Evolutionary conservation across 2,888 invertebrate genomes (phyloP), one percentile per base, ranked within the genome.

Genomic region (Nemotelus nigrinus): DNA sequence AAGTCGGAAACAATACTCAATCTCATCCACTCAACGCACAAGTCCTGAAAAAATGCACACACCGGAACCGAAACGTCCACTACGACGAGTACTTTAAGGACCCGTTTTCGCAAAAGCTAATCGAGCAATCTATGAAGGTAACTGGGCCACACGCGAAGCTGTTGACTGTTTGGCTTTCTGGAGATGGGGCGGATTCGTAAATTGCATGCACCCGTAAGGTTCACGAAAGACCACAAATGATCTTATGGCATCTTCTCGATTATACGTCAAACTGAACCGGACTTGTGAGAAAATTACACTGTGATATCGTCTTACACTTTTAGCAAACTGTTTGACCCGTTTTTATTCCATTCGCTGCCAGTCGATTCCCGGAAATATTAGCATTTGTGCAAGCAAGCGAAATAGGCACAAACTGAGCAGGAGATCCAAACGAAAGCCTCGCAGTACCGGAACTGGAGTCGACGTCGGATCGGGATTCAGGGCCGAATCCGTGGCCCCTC

Each of bases 311-410:
- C 25, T 25, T 25, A 25, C 25, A 25, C 25, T 25, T 25, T 25
- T 25, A 25, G 25, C 25, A 25, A 25, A 25, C 25, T 25, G 25
- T 25, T 25, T 25, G 25, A 25, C 25, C 53, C 70, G 44, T 55
- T 70, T 44, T 55, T 70, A 70, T 43, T 70, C 70, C 53, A 70
- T 55, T 50, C 53, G 53, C 8, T 50, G 70, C 65, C 76, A 39
- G 80, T 47, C 64, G 68, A 77, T 79, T 80, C 71, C 80, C 82
- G 82, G 82, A 82, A 82, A 81, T 81, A 81, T 80, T 79, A 79
- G 80, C 79, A 80, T 81, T 80, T 81, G 76, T 80, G 81, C 81
- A 82, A 80, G 79, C 74, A 76, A 45, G 65, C 65, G 53, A 76
- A 64, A 65, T 67, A 76, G 76, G 76, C 76, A 65, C 76, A 58